Conservation (phyloP, 2,113 vertebrate genomes). For the Nycticebus coucang region DNA sequence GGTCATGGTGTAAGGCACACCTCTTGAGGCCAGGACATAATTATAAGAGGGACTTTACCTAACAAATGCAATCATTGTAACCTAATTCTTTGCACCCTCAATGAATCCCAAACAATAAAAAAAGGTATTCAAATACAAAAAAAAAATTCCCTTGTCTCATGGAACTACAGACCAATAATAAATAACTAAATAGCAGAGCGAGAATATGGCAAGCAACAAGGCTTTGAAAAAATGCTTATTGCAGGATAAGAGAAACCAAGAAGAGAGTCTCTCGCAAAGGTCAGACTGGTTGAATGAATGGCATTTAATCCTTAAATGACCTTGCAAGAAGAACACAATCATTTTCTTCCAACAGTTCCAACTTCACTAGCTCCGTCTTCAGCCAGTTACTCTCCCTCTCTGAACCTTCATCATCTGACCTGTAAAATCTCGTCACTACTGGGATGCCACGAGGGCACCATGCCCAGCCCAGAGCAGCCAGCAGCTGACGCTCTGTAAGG, state of each 20-base stretch:
- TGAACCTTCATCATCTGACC: neutral
- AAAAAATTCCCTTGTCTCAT: neutral
- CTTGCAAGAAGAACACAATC: neutral
- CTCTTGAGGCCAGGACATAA: too few species aligned
- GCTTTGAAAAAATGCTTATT: neutral
- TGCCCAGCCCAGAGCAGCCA: neutral
- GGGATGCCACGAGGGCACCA: too few species aligned
- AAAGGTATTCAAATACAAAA: too few species aligned
- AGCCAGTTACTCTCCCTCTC: neutral
- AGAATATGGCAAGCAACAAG: neutral
- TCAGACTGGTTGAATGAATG: neutral
- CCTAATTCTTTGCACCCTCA: too few species aligned
- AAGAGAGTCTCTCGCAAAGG: neutral
- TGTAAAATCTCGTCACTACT: neutral
- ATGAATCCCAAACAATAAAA: too few species aligned
- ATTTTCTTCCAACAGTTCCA: neutral
- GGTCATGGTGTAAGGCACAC: too few species aligned
- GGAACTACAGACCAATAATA: neutral
- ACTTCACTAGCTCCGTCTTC: neutral
- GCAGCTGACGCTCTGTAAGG: neutral
- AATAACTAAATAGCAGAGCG: neutral
- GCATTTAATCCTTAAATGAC: neutral
- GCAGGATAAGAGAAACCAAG: neutral
- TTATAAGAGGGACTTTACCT: too few species aligned
- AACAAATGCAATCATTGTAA: too few species aligned